Evolutionary conservation across 2,797 vertebrate species (phyloP).

Genomic region (Enteromius treurensis): DNA sequence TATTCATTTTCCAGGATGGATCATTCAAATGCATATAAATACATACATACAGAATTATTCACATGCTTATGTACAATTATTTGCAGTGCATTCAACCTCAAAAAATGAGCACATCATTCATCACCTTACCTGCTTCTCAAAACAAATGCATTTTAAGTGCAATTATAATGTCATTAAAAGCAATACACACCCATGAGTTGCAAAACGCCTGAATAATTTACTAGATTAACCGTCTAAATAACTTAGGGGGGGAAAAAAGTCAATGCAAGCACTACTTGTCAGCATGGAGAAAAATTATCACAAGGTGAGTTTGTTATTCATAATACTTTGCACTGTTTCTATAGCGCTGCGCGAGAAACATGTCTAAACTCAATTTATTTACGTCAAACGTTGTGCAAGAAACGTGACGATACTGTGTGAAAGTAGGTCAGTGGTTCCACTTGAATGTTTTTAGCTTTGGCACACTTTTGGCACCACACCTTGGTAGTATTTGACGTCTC

Average conservation of each 20-base stretch:
- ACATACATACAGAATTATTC: not conserved
- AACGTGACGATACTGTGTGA: conserved; percentile 14
- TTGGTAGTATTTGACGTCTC: conserved; percentile 5
- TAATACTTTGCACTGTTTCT: not conserved
- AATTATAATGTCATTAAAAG: conserved; percentile 18
- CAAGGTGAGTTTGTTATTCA: not conserved
- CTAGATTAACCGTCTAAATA: not conserved
- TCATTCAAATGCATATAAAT: not conserved
- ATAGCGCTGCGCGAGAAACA: conserved; percentile 20
- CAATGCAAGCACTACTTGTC: not conserved
- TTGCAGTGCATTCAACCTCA: not conserved
- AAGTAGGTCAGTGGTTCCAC: conserved; percentile 27
- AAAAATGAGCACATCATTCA: not conserved
- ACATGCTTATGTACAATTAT: not conserved
- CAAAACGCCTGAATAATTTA: not conserved
- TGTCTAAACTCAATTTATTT: conserved; percentile 22
- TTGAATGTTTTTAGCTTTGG: not conserved
- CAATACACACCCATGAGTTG: not conserved
- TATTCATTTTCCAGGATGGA: conserved; percentile 1
- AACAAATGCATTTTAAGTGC: not conserved
- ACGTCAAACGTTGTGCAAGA: conserved; percentile 9
- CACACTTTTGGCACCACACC: conserved; percentile 23
- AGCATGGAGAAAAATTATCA: not conserved
- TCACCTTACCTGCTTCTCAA: not conserved
- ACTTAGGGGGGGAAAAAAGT: not conserved